A percentile compares a stretch with the other conserved stretches of the same genome.
phyloP scores from a whole-genome alignment of 53 echinoderm and acorn worm species.

The Astropecten irregularis region DNA sequence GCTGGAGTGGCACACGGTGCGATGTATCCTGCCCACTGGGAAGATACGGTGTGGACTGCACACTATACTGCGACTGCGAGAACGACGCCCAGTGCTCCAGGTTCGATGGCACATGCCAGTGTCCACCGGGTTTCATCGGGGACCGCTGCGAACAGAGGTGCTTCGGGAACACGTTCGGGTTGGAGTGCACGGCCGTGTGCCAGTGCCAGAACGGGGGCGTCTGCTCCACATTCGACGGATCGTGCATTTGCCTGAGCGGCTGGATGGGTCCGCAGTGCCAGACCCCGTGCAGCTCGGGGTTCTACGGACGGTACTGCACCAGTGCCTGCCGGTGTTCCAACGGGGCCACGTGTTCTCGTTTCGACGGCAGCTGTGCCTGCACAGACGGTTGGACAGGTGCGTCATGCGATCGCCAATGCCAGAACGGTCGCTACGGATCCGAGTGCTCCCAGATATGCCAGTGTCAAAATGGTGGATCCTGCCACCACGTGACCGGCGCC shows the following conservation, averaged over 20 bases:
- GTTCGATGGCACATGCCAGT: slow-evolving; percentile 66
- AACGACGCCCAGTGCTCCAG: slow-evolving; percentile 65
- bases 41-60: slow-evolving; percentile 63
- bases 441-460: slow-evolving; percentile 59
- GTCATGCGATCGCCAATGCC: slow-evolving; percentile 55
- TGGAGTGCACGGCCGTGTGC: slow-evolving; percentile 38
- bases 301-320: slow-evolving; percentile 67
- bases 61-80: slow-evolving; percentile 63
- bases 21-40: slow-evolving; percentile 50
- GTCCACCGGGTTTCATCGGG: slow-evolving; percentile 76
- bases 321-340: slow-evolving; percentile 70
- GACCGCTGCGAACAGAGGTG: slow-evolving; percentile 63
- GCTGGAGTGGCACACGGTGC: slow-evolving; percentile 67
- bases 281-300: slow-evolving; percentile 54
- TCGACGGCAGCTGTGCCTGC: slow-evolving; percentile 87
- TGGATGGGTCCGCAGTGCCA: slow-evolving; percentile 77
- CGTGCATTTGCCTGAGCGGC: slow-evolving; percentile 74
- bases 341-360: slow-evolving; percentile 75
- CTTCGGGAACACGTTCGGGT: slow-evolving; percentile 60
- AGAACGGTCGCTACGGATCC: slow-evolving; percentile 53
- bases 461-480: slow-evolving; percentile 62
- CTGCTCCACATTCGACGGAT: slow-evolving; percentile 62
- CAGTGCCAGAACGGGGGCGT: slow-evolving; percentile 50
- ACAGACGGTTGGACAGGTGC: slow-evolving; percentile 75
- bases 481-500: slow-evolving; percentile 50